Percentiles rank a stretch among this genome's conserved stretches.
These are phyloP conservation scores for Alfaro cultratus DNA, from an alignment of 2,797 vertebrate genomes.

Conservation along the genomic window DNA sequence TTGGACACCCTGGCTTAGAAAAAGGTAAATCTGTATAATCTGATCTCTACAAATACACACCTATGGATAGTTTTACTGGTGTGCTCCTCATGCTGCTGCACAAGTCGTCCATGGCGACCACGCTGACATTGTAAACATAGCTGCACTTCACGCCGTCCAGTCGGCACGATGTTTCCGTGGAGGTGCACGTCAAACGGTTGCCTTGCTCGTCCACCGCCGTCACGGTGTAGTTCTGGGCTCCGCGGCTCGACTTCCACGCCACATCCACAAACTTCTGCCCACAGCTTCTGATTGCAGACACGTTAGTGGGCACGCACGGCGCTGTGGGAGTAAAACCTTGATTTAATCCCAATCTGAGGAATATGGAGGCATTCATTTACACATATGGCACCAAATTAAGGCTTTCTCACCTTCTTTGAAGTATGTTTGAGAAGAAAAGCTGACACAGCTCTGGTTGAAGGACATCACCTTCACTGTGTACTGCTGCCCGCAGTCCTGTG, in stretches of 20 bases:
- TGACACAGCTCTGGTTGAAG: conserved; percentile 69
- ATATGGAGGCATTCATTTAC: background rate
- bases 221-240: conserved; percentile 45
- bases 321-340: conserved; percentile 54
- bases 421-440: conserved; percentile 47
- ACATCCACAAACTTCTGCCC: conserved; percentile 58
- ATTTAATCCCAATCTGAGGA: background rate
- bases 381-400: background rate
- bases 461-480: conserved; percentile 74
- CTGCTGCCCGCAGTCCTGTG: conserved; percentile 69
- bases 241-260: conserved; percentile 72
- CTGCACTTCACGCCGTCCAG: conserved; percentile 72
- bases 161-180: conserved; percentile 71
- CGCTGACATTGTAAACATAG: conserved; percentile 71
- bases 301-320: conserved; percentile 78
- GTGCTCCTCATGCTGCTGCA: conserved; percentile 75
- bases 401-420: conserved; percentile 68
- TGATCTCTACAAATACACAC: conserved; percentile 40
- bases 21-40: background rate
- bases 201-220: conserved; percentile 45
- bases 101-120: conserved; percentile 60
- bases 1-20: background rate
- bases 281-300: conserved; percentile 66
- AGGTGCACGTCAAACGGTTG: conserved; percentile 41
- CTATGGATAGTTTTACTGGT: conserved; percentile 55